These are phyloP conservation scores for Agonopterix alstromeriana DNA, from an alignment of 2,888 invertebrate species.

Conservation along the genomic window DNA sequence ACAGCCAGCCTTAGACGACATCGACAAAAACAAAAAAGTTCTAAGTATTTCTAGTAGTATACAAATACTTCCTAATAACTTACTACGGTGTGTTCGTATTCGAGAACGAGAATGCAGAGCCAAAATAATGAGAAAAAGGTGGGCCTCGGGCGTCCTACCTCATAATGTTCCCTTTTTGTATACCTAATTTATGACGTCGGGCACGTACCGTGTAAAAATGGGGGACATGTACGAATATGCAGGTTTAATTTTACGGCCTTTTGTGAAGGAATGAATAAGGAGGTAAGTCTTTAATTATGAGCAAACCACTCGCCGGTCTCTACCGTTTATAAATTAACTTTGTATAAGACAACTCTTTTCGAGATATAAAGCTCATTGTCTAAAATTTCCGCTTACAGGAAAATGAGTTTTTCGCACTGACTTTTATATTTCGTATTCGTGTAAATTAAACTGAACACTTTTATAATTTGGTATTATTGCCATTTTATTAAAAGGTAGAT, in stretches of 20 bases:
- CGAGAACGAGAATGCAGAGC: slow-evolving; percentile 34
- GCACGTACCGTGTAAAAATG: slow-evolving; percentile 55
- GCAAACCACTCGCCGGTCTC: slow-evolving; percentile 35
- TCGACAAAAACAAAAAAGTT: not conserved
- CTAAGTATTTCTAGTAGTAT: not conserved
- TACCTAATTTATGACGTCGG: slow-evolving; percentile 61
- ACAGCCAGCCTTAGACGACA: not conserved
- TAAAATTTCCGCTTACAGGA: slow-evolving; percentile 20
- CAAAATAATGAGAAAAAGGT: slow-evolving; percentile 46
- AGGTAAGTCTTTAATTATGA: slow-evolving; percentile 61
- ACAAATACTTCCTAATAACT: not conserved
- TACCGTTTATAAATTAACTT: slow-evolving; percentile 42
- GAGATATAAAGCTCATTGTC: slow-evolving; percentile 13
- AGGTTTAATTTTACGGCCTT: slow-evolving; percentile 60
- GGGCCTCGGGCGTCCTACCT: slow-evolving; percentile 43
- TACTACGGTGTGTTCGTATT: slow-evolving; percentile 25
- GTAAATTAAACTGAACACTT: not conserved
- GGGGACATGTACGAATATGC: slow-evolving; percentile 56
- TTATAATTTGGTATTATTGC: too few species aligned
- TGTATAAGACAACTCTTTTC: slow-evolving; percentile 35
- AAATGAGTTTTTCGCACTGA: slow-evolving; percentile 14
- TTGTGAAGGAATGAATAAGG: slow-evolving; percentile 57
- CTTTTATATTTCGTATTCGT: slow-evolving; percentile 2
- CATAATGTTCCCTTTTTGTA: slow-evolving; percentile 58
- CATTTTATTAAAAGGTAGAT: too few species aligned